Conservation (phyloP, 2,888 invertebrate genomes). For the Ellobium chinense region DNA sequence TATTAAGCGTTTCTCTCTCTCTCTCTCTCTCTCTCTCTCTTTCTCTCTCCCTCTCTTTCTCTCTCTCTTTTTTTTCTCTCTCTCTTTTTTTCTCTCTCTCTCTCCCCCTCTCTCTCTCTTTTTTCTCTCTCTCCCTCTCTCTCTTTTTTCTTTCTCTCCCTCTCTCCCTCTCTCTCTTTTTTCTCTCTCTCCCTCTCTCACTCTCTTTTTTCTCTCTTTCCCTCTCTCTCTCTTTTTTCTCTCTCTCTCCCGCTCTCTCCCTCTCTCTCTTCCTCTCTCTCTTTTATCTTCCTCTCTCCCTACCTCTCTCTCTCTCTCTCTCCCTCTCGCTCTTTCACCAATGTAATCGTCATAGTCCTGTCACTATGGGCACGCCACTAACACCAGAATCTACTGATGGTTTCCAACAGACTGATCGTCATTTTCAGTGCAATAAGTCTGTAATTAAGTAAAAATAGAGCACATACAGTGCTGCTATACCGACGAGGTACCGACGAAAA, state of each 20-base stretch:
- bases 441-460: too few species aligned
- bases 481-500: too few species aligned
- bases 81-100: neutral
- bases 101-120: conserved; percentile 31
- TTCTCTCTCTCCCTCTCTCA: neutral
- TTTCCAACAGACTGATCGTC: too few species aligned
- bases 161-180: conserved; percentile 19
- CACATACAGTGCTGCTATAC: too few species aligned
- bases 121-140: conserved; percentile 20
- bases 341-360: too few species aligned
- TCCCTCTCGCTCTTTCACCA: neutral
- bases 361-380: too few species aligned
- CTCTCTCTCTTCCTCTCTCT: neutral
- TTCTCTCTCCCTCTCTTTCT: neutral
- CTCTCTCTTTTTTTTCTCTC: neutral
- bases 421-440: too few species aligned
- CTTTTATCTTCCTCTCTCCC: neutral
- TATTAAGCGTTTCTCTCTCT: too few species aligned
- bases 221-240: neutral
- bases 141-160: conserved; percentile 24
- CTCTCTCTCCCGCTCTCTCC: neutral
- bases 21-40: neutral
- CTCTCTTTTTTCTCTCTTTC: neutral
- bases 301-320: neutral
- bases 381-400: too few species aligned